These are phyloP conservation scores for Leistus spinibarbis DNA, from an alignment of 2,888 invertebrate species.

Conservation along the genomic window DNA sequence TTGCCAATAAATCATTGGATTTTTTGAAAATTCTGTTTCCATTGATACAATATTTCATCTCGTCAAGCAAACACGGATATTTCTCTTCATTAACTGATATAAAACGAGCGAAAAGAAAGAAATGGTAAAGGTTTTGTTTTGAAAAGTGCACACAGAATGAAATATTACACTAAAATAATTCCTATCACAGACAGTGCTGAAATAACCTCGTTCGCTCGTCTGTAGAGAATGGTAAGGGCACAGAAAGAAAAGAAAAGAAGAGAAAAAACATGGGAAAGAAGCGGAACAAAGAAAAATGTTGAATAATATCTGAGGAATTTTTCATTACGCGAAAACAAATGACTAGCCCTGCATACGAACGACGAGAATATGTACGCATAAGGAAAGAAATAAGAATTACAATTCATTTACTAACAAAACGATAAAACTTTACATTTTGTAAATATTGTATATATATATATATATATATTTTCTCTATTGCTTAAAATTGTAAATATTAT, in stretches of 20 bases:
- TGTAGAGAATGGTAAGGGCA: neutral
- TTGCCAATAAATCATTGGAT: neutral
- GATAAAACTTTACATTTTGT: neutral
- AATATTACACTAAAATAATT: slow-evolving; percentile 33
- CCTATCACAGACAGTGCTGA: slow-evolving; percentile 8
- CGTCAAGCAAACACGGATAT: slow-evolving; percentile 33
- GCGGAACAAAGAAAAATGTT: slow-evolving; percentile 17
- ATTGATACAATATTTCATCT: slow-evolving; percentile 30
- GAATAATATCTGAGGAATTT: slow-evolving; percentile 32
- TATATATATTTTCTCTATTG: too few species aligned
- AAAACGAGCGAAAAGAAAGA: neutral
- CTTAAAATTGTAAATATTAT: neutral
- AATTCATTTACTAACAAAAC: neutral
- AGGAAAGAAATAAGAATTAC: neutral
- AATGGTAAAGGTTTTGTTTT: slow-evolving; percentile 26
- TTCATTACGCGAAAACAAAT: slow-evolving; percentile 34
- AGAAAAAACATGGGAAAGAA: neutral
- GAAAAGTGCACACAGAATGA: slow-evolving; percentile 27
- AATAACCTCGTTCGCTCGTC: slow-evolving; percentile 14
- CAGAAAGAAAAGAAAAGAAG: slow-evolving; percentile 8
- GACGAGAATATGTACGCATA: neutral
- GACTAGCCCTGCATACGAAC: slow-evolving; percentile 31
- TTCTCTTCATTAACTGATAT: slow-evolving; percentile 33
- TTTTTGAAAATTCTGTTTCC: neutral
- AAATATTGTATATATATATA: neutral